Evolutionary conservation across 1,140 invertebrate species (phyloP).

Genomic region (Bombus impatiens): DNA sequence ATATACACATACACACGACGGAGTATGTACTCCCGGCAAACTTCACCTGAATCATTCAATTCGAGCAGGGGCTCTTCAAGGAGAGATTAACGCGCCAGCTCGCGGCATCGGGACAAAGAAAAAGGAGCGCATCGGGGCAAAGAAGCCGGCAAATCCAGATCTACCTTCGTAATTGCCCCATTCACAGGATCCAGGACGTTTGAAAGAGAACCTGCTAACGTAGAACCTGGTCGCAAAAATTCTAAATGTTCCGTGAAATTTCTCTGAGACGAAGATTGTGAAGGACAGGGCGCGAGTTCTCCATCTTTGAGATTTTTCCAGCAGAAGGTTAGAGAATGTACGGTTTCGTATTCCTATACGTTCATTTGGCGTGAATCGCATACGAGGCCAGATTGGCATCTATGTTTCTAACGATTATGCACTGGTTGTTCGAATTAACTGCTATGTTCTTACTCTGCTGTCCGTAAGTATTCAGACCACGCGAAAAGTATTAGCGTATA

Average conservation of each 20-base stretch:
- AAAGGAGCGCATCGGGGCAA: conserved; percentile 29
- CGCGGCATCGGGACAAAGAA: conserved; percentile 59
- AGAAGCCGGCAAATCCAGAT: conserved; percentile 57
- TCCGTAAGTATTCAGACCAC: too few relatives aligned
- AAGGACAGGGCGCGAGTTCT: too few relatives aligned
- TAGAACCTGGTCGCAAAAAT: too few relatives aligned
- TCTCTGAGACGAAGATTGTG: neutral
- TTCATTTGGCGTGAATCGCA: too few relatives aligned
- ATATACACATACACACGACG: neutral
- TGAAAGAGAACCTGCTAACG: neutral
- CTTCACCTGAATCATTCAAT: conserved; percentile 70
- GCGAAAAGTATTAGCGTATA: too few relatives aligned
- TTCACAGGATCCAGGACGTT: conserved; percentile 42
- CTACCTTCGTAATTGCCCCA: conserved; percentile 58
- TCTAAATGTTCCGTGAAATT: neutral
- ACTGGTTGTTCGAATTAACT: too few relatives aligned
- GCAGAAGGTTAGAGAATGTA: too few relatives aligned
- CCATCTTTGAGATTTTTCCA: neutral
- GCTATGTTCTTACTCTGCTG: too few relatives aligned
- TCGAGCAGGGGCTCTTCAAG: conserved; percentile 59
- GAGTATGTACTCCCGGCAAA: conserved; percentile 58
- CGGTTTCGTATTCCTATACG: too few relatives aligned
- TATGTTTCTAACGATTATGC: too few relatives aligned
- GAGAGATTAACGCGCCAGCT: conserved; percentile 67
- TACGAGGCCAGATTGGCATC: too few relatives aligned